These are phyloP conservation scores for Platyscapa corneri DNA, from an alignment of 1,140 invertebrate genomes.

Conservation along the genomic window DNA sequence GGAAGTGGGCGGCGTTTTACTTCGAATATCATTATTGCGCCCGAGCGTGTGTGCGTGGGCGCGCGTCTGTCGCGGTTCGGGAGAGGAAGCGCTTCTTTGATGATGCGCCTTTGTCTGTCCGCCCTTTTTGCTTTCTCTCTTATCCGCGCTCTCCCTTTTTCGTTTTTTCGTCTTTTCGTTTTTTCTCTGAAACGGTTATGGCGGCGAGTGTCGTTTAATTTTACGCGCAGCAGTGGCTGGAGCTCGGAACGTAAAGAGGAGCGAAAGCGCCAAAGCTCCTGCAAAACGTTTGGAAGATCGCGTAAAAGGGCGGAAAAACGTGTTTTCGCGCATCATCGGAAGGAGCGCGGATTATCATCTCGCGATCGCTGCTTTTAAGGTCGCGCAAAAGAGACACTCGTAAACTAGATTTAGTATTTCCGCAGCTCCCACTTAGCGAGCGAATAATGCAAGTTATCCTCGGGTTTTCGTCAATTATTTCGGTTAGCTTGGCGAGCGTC, in stretches of 20 bases:
- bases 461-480: too few relatives aligned
- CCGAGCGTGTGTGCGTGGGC: neutral
- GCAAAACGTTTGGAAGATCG: neutral
- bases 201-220: conserved; percentile 14
- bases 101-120: conserved; percentile 26
- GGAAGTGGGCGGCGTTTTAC: conserved; percentile 39
- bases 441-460: neutral
- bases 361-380: too few relatives aligned
- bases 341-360: neutral
- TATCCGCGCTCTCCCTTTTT: too few relatives aligned
- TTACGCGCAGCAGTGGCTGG: conserved; percentile 1
- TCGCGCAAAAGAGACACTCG: too few relatives aligned
- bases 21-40: conserved; percentile 24
- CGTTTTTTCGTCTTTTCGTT: neutral
- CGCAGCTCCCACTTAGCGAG: neutral
- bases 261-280: neutral
- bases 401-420: neutral
- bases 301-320: neutral
- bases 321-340: neutral
- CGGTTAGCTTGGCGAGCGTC: too few relatives aligned
- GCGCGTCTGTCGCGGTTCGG: neutral
- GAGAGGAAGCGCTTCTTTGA: conserved; percentile 38
- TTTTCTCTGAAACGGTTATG: neutral
- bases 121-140: neutral
- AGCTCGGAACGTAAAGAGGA: neutral